These are phyloP conservation scores for Austrofundulus limnaeus DNA, from an alignment of 2,113 vertebrate genomes.

Conservation along the genomic window DNA sequence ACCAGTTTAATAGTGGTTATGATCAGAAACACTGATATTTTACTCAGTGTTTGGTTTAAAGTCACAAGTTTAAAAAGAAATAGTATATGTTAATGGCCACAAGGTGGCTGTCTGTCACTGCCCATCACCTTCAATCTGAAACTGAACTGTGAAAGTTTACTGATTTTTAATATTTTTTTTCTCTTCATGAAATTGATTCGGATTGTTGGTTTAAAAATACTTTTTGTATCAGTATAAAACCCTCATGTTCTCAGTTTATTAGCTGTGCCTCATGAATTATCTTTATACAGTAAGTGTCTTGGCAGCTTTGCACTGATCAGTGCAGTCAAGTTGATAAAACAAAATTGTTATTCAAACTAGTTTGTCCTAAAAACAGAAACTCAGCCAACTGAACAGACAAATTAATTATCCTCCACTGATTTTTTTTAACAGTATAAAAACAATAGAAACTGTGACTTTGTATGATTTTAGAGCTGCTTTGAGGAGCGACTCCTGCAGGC, in stretches of 20 bases:
- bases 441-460: background rate
- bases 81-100: constrained; percentile 53
- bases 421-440: background rate
- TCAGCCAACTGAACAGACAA: background rate
- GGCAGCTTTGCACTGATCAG: background rate
- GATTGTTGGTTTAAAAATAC: no score
- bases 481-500: background rate
- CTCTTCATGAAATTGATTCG: background rate
- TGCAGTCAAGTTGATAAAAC: background rate
- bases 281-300: background rate
- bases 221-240: no score
- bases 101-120: constrained; percentile 65
- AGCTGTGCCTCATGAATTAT: background rate
- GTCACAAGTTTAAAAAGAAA: background rate
- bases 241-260: background rate
- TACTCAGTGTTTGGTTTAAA: background rate
- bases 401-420: background rate
- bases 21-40: background rate
- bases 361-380: background rate
- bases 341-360: no score
- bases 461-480: background rate
- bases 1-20: background rate
- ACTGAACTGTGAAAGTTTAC: background rate
- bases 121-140: background rate
- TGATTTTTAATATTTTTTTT: constrained; percentile 1